Conservation (phyloP, 2,888 invertebrate genomes). For the Drosophila neonasuta region DNA sequence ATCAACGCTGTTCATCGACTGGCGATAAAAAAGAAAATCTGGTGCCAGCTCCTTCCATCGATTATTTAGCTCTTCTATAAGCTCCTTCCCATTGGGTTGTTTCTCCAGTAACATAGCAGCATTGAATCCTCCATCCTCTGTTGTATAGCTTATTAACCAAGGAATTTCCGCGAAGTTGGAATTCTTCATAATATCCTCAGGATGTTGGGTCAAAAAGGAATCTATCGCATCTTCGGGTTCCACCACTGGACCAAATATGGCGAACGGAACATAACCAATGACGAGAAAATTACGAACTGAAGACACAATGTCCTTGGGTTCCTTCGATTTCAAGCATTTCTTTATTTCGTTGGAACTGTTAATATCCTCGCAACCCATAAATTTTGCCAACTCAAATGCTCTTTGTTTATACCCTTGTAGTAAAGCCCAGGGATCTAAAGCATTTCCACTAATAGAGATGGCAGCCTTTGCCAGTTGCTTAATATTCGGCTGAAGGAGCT, state of each 20-base stretch:
- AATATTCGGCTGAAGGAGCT: constrained; percentile 82
- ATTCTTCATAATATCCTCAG: constrained; percentile 11
- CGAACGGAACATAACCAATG: constrained; percentile 13
- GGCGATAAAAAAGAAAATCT: constrained; percentile 10
- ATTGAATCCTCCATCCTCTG: constrained; percentile 16
- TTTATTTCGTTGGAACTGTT: neutral
- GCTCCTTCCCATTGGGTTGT: constrained; percentile 14
- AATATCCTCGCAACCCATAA: neutral
- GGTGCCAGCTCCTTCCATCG: constrained; percentile 17
- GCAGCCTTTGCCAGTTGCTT: constrained; percentile 41
- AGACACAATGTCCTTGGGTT: constrained; percentile 12
- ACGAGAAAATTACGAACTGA: constrained; percentile 6
- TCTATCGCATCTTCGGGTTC: constrained; percentile 2
- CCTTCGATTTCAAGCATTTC: constrained; percentile 7
- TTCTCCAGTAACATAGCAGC: constrained; percentile 9
- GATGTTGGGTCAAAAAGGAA: neutral
- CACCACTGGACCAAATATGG: constrained; percentile 7
- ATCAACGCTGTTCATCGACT: neutral
- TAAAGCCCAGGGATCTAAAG: constrained; percentile 5
- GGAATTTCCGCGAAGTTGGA: neutral
- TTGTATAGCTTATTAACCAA: constrained; percentile 3
- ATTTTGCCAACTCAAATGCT: constrained; percentile 3
- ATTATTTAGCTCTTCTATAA: constrained; percentile 11
- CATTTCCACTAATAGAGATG: constrained; percentile 18
- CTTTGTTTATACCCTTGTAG: neutral